A percentile compares a stretch with the other conserved stretches of the same genome.
Conservation (phyloP, 1,140 invertebrate genomes). For the Agrypnia vestita region DNA sequence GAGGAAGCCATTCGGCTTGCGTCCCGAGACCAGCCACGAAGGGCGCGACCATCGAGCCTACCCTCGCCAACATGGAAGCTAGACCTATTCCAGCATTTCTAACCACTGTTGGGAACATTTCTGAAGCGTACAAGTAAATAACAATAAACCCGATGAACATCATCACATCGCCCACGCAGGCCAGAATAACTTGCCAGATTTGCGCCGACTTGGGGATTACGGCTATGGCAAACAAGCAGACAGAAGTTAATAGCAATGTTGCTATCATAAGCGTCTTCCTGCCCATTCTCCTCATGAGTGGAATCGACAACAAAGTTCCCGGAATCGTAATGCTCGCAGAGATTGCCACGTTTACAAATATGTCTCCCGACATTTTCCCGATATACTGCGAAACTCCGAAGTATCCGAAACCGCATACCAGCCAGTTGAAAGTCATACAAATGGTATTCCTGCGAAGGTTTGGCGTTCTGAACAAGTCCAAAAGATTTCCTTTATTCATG, state of each 20-base stretch:
- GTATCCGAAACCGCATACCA: slow-evolving; percentile 82
- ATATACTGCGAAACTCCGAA: slow-evolving; percentile 85
- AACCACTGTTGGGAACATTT: slow-evolving; percentile 81
- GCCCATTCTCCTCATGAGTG: slow-evolving; percentile 76
- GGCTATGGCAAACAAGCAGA: slow-evolving; percentile 75
- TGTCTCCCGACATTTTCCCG: slow-evolving; percentile 80
- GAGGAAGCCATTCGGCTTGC: slow-evolving; percentile 75
- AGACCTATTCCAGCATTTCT: slow-evolving; percentile 79
- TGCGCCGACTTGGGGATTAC: slow-evolving; percentile 69
- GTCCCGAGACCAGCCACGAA: slow-evolving; percentile 74
- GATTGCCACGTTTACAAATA: slow-evolving; percentile 81
- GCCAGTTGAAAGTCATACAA: slow-evolving; percentile 80
- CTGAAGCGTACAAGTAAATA: slow-evolving; percentile 80
- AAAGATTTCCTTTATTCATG: slow-evolving; percentile 74
- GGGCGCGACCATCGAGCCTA: slow-evolving; percentile 80
- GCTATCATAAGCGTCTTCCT: slow-evolving; percentile 75
- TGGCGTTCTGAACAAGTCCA: slow-evolving; percentile 83
- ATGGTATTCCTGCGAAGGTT: slow-evolving; percentile 84
- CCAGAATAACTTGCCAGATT: slow-evolving; percentile 73
- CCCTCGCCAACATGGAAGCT: slow-evolving; percentile 79
- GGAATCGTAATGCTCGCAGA: slow-evolving; percentile 78
- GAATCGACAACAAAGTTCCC: slow-evolving; percentile 77
- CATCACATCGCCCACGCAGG: slow-evolving; percentile 79
- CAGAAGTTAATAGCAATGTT: slow-evolving; percentile 74
- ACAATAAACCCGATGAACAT: slow-evolving; percentile 80